Evolutionary conservation across 2,888 invertebrate genomes (phyloP).

Genomic region (Camponotus fellah): DNA sequence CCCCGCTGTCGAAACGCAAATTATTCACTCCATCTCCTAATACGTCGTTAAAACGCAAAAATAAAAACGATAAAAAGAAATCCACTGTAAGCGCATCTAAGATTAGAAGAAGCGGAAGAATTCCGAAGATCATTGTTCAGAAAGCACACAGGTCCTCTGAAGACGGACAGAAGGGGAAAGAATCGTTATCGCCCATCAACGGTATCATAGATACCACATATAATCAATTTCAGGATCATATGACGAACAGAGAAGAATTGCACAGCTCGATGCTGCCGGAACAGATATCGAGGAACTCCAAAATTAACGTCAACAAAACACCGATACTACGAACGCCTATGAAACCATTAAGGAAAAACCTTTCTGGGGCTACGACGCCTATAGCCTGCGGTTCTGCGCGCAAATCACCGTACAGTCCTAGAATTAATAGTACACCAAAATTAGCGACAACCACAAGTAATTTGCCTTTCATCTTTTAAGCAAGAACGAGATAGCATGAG

Average conservation of each 20-base stretch:
- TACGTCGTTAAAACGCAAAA: slow-evolving; percentile 74
- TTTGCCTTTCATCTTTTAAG: slow-evolving; percentile 67
- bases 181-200: slow-evolving; percentile 24
- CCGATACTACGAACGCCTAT: slow-evolving; percentile 72
- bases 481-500: not conserved
- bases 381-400: slow-evolving; percentile 4
- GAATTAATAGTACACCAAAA: slow-evolving; percentile 50
- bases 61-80: slow-evolving; percentile 73
- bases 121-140: not conserved
- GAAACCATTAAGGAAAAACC: slow-evolving; percentile 80
- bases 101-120: slow-evolving; percentile 72
- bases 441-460: slow-evolving; percentile 65
- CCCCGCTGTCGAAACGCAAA: slow-evolving; percentile 77
- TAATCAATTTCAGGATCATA: slow-evolving; percentile 86
- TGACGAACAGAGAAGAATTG: slow-evolving; percentile 87
- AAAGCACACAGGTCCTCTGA: slow-evolving; percentile 23
- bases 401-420: slow-evolving; percentile 67
- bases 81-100: slow-evolving; percentile 69
- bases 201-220: slow-evolving; percentile 75
- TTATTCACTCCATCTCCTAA: slow-evolving; percentile 78
- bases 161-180: slow-evolving; percentile 25
- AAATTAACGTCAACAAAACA: slow-evolving; percentile 62
- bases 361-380: slow-evolving; percentile 68
- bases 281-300: slow-evolving; percentile 73
- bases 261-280: slow-evolving; percentile 87